Evolutionary conservation across 2,113 vertebrate species (phyloP), one percentile per base, ranked within the genome.

Genomic region (Anser cygnoides): DNA sequence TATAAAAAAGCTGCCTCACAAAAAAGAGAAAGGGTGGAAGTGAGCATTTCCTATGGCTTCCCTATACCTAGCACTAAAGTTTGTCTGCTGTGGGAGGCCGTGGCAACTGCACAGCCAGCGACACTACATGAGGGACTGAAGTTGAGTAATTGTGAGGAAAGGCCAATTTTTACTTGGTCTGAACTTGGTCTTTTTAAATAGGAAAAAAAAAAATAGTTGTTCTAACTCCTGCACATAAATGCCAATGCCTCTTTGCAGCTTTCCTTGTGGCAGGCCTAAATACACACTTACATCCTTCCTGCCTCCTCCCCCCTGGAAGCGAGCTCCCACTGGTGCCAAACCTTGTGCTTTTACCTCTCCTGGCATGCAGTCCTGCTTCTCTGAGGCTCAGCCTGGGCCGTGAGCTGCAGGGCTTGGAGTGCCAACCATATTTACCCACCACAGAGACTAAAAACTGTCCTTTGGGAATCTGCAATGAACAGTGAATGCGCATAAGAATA

Each of bases 231-330:
- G 28, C 62, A 63, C 37, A 66, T 33, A 77, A 93, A 86, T 35
- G 63, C 63, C 84, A 96, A 9, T 70, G 62, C 50, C 59, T 86
- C 79, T 90, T 79, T 80, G 46, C 82, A 90, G 84, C 84, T 87
- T 68, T 90, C 84, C 91, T 86, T 76, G 31, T 83, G 87, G 72
- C 20, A 1, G n/a, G 75, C 63, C 85, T 90, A 96, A 91, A 83
- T 73, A 95, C 67, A 90, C 75, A 92, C 33, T 87, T 23, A 87
- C 37, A 90, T 94, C 92, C 90, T 92, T 96, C 90, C 92, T 95
- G 94, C 68, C 72, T 79, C 71, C 75, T 76, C 59, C 55, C 35
- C 50, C 17, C 43, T 90, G 57, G 58, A 50, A 73, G 59, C 0
- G 0, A 87, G 72, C 59, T 80, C 80, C 49, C 55, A 74, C 86